Evolutionary conservation across 1,140 invertebrate genomes (phyloP).

Genomic region (Diabrotica undecimpunctata): DNA sequence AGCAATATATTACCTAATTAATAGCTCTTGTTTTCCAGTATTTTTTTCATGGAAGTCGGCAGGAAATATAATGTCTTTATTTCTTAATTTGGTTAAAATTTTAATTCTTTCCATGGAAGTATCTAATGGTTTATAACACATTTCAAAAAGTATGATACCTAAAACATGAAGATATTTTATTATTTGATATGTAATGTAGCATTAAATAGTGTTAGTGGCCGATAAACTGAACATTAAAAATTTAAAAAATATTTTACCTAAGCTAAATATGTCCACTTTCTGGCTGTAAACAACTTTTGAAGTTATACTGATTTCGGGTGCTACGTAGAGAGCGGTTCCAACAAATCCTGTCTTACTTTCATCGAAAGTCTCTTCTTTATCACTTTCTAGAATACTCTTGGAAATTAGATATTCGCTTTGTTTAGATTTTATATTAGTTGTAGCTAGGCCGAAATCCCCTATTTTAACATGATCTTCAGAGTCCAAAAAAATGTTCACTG

Average conservation of each 20-base stretch:
- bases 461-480: slow-evolving; percentile 95
- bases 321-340: slow-evolving; percentile 90
- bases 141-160: slow-evolving; percentile 92
- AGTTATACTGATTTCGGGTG: slow-evolving; percentile 73
- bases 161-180: slow-evolving; percentile 44
- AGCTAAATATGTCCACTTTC: slow-evolving; percentile 92
- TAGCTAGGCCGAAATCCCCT: slow-evolving; percentile 95
- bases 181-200: too few species aligned
- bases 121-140: slow-evolving; percentile 78
- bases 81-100: slow-evolving; percentile 67
- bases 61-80: slow-evolving; percentile 62
- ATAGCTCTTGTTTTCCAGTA: slow-evolving; percentile 48
- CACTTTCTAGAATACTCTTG: slow-evolving; percentile 29
- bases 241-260: slow-evolving; percentile 31
- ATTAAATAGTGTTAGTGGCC: too few species aligned
- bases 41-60: slow-evolving; percentile 44
- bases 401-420: slow-evolving; percentile 24
- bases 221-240: too few species aligned
- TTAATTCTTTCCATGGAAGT: slow-evolving; percentile 88
- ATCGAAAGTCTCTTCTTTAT: slow-evolving; percentile 32
- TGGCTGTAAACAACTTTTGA: slow-evolving; percentile 78
- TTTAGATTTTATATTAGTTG: slow-evolving; percentile 61
- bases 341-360: slow-evolving; percentile 76
- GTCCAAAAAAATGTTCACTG: slow-evolving; percentile 96
- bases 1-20: slow-evolving; percentile 45